Percentiles rank a stretch among this genome's conserved stretches.
phyloP scores from a whole-genome alignment of 2,888 invertebrate species.

The Drosophila suboccidentalis region DNA sequence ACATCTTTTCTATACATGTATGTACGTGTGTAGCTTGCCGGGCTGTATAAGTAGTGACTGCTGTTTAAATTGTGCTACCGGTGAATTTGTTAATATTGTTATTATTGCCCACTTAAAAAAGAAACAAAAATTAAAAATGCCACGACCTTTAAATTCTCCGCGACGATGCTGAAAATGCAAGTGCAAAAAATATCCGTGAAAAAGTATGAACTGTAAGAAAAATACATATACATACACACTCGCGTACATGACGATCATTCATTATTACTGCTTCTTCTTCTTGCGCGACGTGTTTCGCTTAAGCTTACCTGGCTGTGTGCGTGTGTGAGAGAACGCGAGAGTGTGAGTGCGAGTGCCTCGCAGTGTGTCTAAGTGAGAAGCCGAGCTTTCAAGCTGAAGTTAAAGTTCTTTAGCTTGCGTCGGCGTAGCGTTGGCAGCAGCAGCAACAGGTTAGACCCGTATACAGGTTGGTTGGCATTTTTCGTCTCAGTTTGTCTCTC shows the following conservation, averaged over 20 bases:
- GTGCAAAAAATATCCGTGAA: conserved; percentile 39
- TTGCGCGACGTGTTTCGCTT: conserved; percentile 71
- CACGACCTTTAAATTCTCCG: conserved; percentile 28
- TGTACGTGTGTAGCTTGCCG: conserved; percentile 31
- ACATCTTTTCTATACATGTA: not conserved
- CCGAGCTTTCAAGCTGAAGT: conserved; percentile 72
- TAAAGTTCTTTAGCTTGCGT: conserved; percentile 73
- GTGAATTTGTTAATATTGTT: conserved; percentile 15
- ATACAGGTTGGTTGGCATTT: conserved; percentile 75
- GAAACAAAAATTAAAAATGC: conserved; percentile 13
- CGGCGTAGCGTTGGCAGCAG: conserved; percentile 59
- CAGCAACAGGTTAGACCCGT: conserved; percentile 72
- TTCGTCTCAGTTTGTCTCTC: conserved; percentile 29
- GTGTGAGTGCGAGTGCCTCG: conserved; percentile 28
- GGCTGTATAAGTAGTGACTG: conserved; percentile 28
- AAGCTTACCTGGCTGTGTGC: conserved; percentile 61
- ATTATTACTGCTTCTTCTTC: conserved; percentile 52
- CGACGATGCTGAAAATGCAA: conserved; percentile 25
- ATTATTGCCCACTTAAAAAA: conserved; percentile 4
- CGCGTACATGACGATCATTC: conserved; percentile 65
- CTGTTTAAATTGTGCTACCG: conserved; percentile 23
- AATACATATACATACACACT: conserved; percentile 31
- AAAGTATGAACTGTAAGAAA: conserved; percentile 39
- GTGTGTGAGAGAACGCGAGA: conserved; percentile 22
- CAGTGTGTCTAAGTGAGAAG: conserved; percentile 25